Conservation (phyloP, 1,140 invertebrate species). For the Zaprionus africanus region DNA sequence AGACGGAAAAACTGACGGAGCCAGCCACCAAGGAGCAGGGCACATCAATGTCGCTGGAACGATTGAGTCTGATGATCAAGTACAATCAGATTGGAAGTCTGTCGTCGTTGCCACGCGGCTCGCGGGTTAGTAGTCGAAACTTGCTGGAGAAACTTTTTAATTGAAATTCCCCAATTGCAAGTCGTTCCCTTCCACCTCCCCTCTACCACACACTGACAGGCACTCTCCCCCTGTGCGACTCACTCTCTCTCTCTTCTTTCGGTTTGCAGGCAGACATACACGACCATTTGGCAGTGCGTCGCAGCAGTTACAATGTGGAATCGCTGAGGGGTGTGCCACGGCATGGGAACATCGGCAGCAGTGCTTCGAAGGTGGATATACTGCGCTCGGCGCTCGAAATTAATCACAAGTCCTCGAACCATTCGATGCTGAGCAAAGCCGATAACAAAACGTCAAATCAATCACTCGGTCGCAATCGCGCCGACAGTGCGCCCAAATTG, state of each 20-base stretch:
- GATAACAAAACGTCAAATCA: constrained; percentile 85
- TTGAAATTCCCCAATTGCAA: constrained; percentile 30
- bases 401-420: constrained; percentile 85
- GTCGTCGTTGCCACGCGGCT: constrained; percentile 87
- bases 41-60: constrained; percentile 88
- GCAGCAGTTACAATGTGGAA: constrained; percentile 84
- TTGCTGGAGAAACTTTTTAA: constrained; percentile 40
- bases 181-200: too few relatives aligned
- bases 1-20: constrained; percentile 87
- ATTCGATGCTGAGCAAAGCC: constrained; percentile 83
- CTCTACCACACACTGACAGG: background rate
- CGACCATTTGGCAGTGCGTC: constrained; percentile 83
- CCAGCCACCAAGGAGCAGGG: constrained; percentile 87
- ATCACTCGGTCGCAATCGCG: constrained; percentile 85
- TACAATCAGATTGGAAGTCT: constrained; percentile 90
- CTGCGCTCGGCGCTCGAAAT: constrained; percentile 88
- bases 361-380: constrained; percentile 88
- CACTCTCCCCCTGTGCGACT: background rate
- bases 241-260: background rate
- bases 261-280: constrained; percentile 80
- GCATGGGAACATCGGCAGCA: constrained; percentile 85
- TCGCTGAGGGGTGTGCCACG: constrained; percentile 68
- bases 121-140: constrained; percentile 83
- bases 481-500: constrained; percentile 87
- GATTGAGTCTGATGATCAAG: constrained; percentile 89